Conservation (phyloP, 2,113 vertebrate species). For the Callospermophilus lateralis region DNA sequence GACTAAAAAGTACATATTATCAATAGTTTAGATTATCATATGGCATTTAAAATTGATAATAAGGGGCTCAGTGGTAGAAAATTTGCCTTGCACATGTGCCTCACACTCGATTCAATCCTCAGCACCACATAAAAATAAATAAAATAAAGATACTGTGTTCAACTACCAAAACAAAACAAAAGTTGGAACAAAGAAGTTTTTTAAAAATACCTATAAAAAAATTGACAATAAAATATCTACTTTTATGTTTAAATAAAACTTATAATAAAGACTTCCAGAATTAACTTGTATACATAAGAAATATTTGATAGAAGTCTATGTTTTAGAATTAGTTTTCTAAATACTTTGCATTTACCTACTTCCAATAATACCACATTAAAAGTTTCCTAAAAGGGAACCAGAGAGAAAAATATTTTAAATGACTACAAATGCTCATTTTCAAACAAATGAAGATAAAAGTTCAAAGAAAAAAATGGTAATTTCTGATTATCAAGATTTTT, state of each 20-base stretch:
- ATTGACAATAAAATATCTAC: not conserved
- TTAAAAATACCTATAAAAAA: not conserved
- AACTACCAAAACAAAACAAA: no score
- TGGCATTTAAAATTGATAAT: conserved; percentile 6
- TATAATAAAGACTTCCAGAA: conserved; percentile 23
- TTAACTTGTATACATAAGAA: not conserved
- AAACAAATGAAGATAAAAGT: not conserved
- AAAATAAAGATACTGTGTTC: no score
- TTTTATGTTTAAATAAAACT: not conserved
- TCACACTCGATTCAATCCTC: no score
- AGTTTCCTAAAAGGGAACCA: not conserved
- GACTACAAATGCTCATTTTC: not conserved
- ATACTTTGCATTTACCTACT: not conserved
- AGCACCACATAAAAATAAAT: no score
- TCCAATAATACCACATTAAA: not conserved
- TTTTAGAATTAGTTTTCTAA: conserved; percentile 17
- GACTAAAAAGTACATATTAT: not conserved
- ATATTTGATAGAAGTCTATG: not conserved
- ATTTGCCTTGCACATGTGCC: no score
- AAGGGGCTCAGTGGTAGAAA: no score
- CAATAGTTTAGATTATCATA: not conserved
- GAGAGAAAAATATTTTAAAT: not conserved
- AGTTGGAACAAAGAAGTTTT: no score
- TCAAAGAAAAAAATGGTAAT: not conserved
- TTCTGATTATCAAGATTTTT: conserved; percentile 59